These are phyloP conservation scores for Scaptomyza tumidula DNA, from an alignment of 2,888 invertebrate species.

Conservation along the genomic window DNA sequence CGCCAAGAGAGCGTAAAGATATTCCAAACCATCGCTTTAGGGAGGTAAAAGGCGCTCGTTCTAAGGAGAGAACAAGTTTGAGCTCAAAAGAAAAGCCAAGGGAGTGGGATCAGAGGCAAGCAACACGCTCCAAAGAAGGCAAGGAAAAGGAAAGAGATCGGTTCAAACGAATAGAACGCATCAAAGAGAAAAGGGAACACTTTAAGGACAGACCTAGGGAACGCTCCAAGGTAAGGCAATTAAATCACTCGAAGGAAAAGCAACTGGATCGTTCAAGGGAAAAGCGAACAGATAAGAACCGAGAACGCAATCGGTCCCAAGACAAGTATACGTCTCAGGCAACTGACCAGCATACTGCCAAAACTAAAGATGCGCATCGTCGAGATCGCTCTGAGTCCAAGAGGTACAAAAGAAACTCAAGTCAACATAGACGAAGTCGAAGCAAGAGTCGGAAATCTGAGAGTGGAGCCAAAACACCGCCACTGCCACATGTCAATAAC, in stretches of 20 bases:
- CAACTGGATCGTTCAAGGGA: slow-evolving; percentile 11
- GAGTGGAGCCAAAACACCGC: slow-evolving; percentile 40
- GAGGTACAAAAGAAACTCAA: slow-evolving; percentile 1
- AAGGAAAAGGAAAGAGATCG: slow-evolving; percentile 14
- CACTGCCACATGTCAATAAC: slow-evolving; percentile 27
- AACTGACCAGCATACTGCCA: background rate
- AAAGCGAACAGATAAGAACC: slow-evolving; percentile 8
- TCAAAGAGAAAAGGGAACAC: slow-evolving; percentile 7
- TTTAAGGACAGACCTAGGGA: slow-evolving; percentile 18
- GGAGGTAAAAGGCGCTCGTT: slow-evolving; percentile 19
- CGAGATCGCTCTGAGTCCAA: slow-evolving; percentile 9
- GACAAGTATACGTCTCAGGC: slow-evolving; percentile 12
- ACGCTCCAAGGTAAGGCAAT: slow-evolving; percentile 15
- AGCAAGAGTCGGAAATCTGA: slow-evolving; percentile 33
- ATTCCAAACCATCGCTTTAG: slow-evolving; percentile 13
- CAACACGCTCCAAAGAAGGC: slow-evolving; percentile 7
- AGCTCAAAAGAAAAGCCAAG: slow-evolving; percentile 11
- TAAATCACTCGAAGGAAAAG: slow-evolving; percentile 10
- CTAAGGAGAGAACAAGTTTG: slow-evolving; percentile 16
- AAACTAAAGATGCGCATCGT: slow-evolving; percentile 3
- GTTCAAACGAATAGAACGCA: slow-evolving; percentile 17
- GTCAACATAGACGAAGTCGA: slow-evolving; percentile 19
- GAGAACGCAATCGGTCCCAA: background rate
- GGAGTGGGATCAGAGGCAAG: background rate
- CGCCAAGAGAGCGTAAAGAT: slow-evolving; percentile 8